Base-by-base conservation (phyloP, 2,888 invertebrate genomes). In the Allophyes oxyacanthae region DNA sequence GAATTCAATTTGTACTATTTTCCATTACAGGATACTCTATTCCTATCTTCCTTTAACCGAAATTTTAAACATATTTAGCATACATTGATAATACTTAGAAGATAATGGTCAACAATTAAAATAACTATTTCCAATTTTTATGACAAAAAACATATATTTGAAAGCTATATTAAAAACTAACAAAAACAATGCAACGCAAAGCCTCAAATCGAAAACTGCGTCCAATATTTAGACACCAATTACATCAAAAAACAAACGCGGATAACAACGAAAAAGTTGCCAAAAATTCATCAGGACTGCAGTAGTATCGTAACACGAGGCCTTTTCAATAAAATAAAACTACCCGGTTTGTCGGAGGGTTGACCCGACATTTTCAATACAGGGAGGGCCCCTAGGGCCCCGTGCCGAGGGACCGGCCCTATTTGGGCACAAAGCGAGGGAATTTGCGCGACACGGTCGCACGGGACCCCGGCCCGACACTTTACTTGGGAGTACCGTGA, bases 251-350 rank as follows among this genome's bases (percentile, higher is more conserved):
- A 59, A 65, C 40, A 63, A 45, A 14, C 30, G n/a, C 11, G 33
- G 9, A 45, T 38, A 54, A 60, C 51, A 64, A 56, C 40, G 28
- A 53, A 66, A 66, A 67, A 63, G 49, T 64, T 63, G 48, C 52
- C 56, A 61, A 59, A 70, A 78, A 61, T 60, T 62, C 64, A 64
- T 60, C 51, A 54, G 40, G 20, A 30, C 51, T 32, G n/a, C 62
- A 57, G 54, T 57, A 57, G 56, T 67, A 73, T 62, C 58, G 64
- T 50, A 53, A 65, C 64, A 64, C 66, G 61, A 72, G 63, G 72
- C 67, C 60, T 75, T 78, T 75, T 78, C 82, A 81, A 81, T 82
- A 77, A 79, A 81, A 80, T 82, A 77, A 82, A 81, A 82, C 79
- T 79, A 75, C 64, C 68, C 65, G 41, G 68, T 66, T 63, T 65